phyloP scores from a whole-genome alignment of 1,140 invertebrate species.

The Aphelinus certus region DNA sequence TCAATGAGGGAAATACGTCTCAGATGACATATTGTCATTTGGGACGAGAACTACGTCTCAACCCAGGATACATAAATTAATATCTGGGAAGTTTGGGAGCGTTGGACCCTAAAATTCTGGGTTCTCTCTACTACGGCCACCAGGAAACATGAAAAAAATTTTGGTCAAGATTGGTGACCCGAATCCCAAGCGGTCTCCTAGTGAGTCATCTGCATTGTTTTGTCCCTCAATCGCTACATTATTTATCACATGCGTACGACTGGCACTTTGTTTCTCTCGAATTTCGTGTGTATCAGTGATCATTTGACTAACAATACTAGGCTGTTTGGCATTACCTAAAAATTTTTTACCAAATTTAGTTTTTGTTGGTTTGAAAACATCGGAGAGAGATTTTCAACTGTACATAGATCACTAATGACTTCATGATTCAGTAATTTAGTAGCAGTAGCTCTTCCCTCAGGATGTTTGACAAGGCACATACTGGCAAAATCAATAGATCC shows the following conservation, averaged over 20 bases:
- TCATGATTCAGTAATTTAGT: slow-evolving; percentile 89
- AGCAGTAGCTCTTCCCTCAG: slow-evolving; percentile 93
- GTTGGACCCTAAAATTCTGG: too few relatives aligned
- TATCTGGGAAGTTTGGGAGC: too few relatives aligned
- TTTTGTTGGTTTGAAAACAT: too few relatives aligned
- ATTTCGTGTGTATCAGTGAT: slow-evolving; percentile 93
- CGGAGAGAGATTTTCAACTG: too few relatives aligned
- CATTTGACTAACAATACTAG: slow-evolving; percentile 87
- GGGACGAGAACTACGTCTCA: too few relatives aligned
- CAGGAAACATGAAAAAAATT: too few relatives aligned
- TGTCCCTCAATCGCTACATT: slow-evolving; percentile 64
- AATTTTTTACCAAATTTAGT: background rate
- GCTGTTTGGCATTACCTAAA: slow-evolving; percentile 82
- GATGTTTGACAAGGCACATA: slow-evolving; percentile 92
- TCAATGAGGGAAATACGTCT: too few relatives aligned
- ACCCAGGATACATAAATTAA: too few relatives aligned
- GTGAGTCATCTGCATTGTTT: slow-evolving; percentile 60
- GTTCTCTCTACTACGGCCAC: too few relatives aligned
- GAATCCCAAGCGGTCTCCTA: too few relatives aligned
- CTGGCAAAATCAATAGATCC: slow-evolving; percentile 99
- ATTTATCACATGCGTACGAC: slow-evolving; percentile 62
- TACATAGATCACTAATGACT: slow-evolving; percentile 78
- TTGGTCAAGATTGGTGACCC: too few relatives aligned
- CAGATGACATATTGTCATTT: too few relatives aligned
- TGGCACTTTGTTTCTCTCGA: slow-evolving; percentile 79